Base-by-base conservation (phyloP, 2,113 vertebrate genomes). In the Crotalus helleri region DNA sequence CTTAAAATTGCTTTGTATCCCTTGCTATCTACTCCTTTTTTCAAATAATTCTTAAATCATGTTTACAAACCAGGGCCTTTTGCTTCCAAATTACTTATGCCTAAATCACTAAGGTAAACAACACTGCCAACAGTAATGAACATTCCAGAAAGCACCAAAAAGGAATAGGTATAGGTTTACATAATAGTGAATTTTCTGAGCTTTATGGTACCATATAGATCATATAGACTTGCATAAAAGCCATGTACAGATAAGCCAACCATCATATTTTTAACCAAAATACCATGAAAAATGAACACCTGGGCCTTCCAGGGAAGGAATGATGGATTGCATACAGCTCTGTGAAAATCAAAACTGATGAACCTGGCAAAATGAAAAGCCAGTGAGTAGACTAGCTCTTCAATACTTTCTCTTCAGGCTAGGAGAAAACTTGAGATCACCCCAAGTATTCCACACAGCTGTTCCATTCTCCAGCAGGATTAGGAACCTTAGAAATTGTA, bases 131-230 rank as follows among this genome's bases (percentile, higher is more conserved):
- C 86, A 89, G 86, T 89, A 89, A 96, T 95, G 94, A 95, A 92
- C 96, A 89, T 74, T 95, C 90, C 95, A 95, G 93, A 90, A 94
- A 97, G 96, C 93, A 95, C 59, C 94, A 97, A 95, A 54, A 90
- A 95, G 81, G 61, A 95, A 96, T 49, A 97, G 97, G 94, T 29
- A 93, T 94, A 96, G 90, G 95, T 95, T 58, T 94, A 57, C 88
- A 96, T 95, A 94, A 94, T 97, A 95, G 93, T 95, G 94, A 8
- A 4, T 93, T 94, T 81, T 86, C 91, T 93, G 95, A 81, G 74
- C 90, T 96, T 97, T 96, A 96, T 91, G 94, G 90, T 89, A 94
- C 85, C 94, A 97, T 97, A 96, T 69, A 69, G 33, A 15, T 5
- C 13, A 74, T 74, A 74, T 19, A 74, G 13, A 39, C 69, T 81